These are phyloP conservation scores for Acomys russatus DNA, from an alignment of 2,797 vertebrate species.

Conservation along the genomic window DNA sequence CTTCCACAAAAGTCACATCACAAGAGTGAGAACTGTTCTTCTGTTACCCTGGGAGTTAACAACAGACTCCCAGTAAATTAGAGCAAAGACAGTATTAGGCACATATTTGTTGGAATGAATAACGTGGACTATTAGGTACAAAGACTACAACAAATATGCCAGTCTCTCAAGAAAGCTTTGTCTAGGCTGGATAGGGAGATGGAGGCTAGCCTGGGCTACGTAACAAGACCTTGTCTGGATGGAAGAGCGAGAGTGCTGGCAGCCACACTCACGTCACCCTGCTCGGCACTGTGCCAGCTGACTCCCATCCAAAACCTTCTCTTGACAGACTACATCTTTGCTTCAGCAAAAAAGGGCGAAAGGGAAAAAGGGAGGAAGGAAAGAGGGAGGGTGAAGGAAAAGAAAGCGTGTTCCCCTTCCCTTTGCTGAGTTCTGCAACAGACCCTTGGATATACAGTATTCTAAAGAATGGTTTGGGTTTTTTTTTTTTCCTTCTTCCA, in stretches of 20 bases:
- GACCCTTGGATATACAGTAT: neutral
- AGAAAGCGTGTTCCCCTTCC: neutral
- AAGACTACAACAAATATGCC: neutral
- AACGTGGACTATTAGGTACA: neutral
- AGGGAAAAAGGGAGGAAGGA: too few species aligned
- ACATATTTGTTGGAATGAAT: neutral
- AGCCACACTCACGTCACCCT: neutral
- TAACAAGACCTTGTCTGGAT: neutral
- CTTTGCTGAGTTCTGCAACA: neutral
- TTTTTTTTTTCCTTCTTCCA: neutral
- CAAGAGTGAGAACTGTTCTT: neutral
- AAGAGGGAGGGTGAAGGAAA: neutral
- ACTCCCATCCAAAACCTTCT: neutral
- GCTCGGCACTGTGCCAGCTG: too few species aligned
- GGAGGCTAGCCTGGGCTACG: neutral
- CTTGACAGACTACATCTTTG: neutral
- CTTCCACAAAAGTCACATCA: neutral
- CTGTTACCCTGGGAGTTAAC: neutral
- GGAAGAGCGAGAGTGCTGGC: neutral
- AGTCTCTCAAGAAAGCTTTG: slow-evolving; percentile 1
- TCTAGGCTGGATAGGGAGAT: neutral
- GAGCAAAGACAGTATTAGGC: neutral
- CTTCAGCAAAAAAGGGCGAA: neutral
- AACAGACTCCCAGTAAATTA: neutral
- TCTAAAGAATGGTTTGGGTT: neutral